Evolutionary conservation across 2,888 invertebrate species (phyloP), one percentile per base, ranked within the genome.

Genomic region (Drosophila sordidula): DNA sequence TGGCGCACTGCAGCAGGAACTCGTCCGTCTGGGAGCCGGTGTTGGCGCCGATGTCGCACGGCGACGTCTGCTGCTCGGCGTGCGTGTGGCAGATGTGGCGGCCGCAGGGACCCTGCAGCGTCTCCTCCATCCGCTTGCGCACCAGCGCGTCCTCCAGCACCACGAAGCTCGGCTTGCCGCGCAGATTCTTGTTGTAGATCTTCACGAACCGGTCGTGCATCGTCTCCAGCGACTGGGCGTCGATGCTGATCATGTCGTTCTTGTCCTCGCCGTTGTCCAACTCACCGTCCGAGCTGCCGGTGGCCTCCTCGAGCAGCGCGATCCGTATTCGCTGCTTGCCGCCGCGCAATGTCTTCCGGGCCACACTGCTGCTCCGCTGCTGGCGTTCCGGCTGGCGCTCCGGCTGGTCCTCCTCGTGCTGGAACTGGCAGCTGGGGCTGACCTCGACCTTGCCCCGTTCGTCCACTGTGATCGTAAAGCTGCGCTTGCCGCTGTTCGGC

Each of bases 131-230:
- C 0, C 68, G 64, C 14, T 59, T 64, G 5, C 63, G 59, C 6
- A 57, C 18, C 16, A 52, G 16, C 1, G 59, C 57, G 39, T 86
- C 70, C 50, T 77, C 70, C 2, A 84, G 55, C 1, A 82, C 63
- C 22, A 87, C 58, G 50, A 87, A 87, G 2, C 89, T 84, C 3
- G 85, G 81, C 4, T 78, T 87, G 25, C 49, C 61, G 0, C 32
- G 32, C 4, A 70, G 18, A 2, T 65, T 68, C 41, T 66, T 64
- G 9, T 74, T 71, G 44, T 69, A 68, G 25, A 69, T 66, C 25
- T 64, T 69, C 0, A 87, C 61, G 14, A 73, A 73, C 0, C 47
- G 64, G 5, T 46, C 56, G 3, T 44, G 39, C 26, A 64, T 42
- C 1, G 51, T 61, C 14, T 58, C 62, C 14, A 75, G 38, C 0